Percentiles rank a stretch among this genome's conserved stretches.
Evolutionary conservation across 2,113 vertebrate species (phyloP).

Genomic region (Vombatus ursinus): DNA sequence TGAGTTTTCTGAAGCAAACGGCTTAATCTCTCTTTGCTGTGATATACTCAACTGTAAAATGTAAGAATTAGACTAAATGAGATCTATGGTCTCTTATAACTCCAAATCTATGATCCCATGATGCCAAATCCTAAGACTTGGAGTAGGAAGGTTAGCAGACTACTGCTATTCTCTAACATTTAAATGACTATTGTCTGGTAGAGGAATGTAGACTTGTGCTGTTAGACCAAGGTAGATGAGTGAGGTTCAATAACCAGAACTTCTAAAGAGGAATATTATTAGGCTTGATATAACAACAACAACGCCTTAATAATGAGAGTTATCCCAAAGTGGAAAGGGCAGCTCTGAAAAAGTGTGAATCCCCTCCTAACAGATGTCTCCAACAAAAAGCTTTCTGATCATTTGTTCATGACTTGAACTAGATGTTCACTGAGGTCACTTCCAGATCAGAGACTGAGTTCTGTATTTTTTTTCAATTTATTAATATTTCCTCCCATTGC

Average conservation of each 20-base stretch:
- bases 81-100: not conserved
- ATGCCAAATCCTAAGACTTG: not conserved
- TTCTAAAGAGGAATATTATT: not conserved
- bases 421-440: not conserved
- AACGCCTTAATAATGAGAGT: not conserved
- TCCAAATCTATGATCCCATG: not conserved
- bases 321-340: not conserved
- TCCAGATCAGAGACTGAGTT: not conserved
- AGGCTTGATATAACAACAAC: not conserved
- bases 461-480: not conserved
- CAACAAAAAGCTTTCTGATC: not conserved
- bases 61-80: not conserved
- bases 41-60: not conserved
- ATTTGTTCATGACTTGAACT: not conserved
- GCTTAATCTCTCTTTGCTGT: not conserved
- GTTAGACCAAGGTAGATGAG: not conserved
- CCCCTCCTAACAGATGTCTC: not conserved
- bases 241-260: accelerated
- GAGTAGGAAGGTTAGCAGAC: not conserved
- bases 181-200: not conserved
- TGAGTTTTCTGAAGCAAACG: too few relatives aligned
- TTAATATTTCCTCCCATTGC: not conserved
- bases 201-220: not conserved
- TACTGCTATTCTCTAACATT: not conserved
- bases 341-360: not conserved